These are phyloP conservation scores for Conus canariensis DNA, from an alignment of 2,888 invertebrate genomes.

Conservation along the genomic window DNA sequence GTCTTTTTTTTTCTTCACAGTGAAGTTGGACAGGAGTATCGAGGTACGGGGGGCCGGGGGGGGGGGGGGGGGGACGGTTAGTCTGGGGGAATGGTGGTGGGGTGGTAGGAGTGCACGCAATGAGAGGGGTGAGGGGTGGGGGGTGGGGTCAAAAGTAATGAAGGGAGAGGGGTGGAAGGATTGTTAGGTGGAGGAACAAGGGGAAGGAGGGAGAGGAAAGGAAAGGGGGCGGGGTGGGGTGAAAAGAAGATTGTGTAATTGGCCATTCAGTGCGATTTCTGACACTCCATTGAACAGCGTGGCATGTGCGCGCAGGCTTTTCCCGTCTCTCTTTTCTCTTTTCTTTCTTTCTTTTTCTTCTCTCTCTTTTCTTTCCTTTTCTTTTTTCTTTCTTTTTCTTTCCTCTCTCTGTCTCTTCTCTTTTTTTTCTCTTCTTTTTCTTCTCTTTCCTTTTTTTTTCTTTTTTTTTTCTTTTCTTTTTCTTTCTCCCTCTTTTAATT, in stretches of 20 bases:
- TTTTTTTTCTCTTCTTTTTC: neutral
- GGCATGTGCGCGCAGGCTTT: neutral
- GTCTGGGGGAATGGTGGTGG: neutral
- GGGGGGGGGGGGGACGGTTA: too few relatives aligned
- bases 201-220: neutral
- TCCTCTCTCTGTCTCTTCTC: neutral
- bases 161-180: neutral
- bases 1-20: too few relatives aligned
- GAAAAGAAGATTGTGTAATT: slow-evolving; percentile 11
- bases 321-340: too few relatives aligned
- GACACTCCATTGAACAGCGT: neutral
- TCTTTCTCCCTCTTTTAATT: too few relatives aligned
- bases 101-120: neutral
- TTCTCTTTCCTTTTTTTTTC: neutral
- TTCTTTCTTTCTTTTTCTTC: neutral
- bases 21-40: too few relatives aligned
- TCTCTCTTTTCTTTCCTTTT: neutral
- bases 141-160: neutral
- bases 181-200: neutral
- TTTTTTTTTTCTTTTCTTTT: too few relatives aligned
- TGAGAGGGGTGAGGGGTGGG: neutral
- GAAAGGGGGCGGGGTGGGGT: neutral
- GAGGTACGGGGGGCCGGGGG: too few relatives aligned
- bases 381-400: too few relatives aligned
- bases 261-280: slow-evolving; percentile 17